Evolutionary conservation across 2,113 vertebrate genomes (phyloP).

Genomic region (Oreochromis niloticus): DNA sequence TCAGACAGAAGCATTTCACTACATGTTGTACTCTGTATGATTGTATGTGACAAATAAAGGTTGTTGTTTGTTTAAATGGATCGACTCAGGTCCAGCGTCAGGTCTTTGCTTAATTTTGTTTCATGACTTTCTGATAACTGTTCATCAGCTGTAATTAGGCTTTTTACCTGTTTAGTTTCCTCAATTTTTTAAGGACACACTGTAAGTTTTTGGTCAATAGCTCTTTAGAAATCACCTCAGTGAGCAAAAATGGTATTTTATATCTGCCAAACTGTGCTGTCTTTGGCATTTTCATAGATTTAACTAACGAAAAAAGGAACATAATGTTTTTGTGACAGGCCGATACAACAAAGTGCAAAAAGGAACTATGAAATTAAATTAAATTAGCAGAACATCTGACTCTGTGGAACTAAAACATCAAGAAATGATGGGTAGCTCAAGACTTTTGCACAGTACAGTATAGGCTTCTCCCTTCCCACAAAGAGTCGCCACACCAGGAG

Average conservation of each 20-base stretch:
- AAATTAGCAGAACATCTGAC: neutral
- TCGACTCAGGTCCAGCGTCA: neutral
- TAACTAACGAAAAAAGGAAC: neutral
- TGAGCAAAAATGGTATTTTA: rapidly evolving
- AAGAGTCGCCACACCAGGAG: rapidly evolving
- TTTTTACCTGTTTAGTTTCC: neutral
- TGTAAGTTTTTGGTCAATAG: neutral
- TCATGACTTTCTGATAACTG: neutral
- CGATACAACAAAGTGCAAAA: neutral
- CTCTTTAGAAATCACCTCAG: rapidly evolving
- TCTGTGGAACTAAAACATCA: neutral
- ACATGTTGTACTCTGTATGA: rapidly evolving
- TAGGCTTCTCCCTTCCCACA: rapidly evolving
- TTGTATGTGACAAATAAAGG: neutral
- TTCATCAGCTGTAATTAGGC: neutral
- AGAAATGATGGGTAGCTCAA: neutral
- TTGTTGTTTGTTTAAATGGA: neutral
- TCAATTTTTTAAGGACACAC: neutral
- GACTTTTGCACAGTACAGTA: neutral
- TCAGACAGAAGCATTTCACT: neutral
- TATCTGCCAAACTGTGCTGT: neutral
- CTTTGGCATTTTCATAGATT: neutral
- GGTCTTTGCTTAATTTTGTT: neutral
- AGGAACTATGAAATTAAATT: neutral
- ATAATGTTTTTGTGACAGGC: neutral